Base-by-base conservation (phyloP, 1,140 invertebrate species). In the Euglossa dilemma region DNA sequence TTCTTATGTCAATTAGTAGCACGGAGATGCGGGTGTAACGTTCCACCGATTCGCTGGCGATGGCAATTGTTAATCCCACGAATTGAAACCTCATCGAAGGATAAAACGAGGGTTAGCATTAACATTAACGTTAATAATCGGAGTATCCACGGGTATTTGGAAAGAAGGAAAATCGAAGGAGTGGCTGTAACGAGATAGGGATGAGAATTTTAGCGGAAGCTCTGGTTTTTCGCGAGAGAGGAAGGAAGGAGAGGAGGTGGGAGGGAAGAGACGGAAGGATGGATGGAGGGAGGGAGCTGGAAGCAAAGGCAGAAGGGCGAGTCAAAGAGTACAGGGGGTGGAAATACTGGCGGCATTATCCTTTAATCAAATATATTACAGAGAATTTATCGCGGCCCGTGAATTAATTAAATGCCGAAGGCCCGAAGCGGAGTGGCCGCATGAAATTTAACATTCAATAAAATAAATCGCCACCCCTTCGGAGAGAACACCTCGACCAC, bases 331-430 rank as follows among this genome's bases (percentile, higher is more conserved):
- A 81, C 28, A 50, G 36, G 71, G 76, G 72, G 36, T 67, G 76
- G 77, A 85, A 92, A 91, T 89, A 91, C 90, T 90, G 85, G 88
- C 91, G 91, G 93, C 92, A 94, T 94, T 94, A 94, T 94, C 93
- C 93, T 93, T 93, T 94, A 94, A 94, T 94, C 93, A 94, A 94
- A 94, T 93, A 93, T 93, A 94, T 94, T 94, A 94, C 91, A 87
- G 91, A 93, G 93, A 94, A 94, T 94, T 94, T 94, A 94, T 94
- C 92, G 93, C 91, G 89, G 89, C 88, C 90, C 90, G 92, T 91
- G 92, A 93, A 94, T 93, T 94, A 94, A 94, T 94, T 94, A 94
- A 94, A 94, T 93, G 93, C 93, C 93, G 91, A 94, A 94, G 93
- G 92, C 90, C 86, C 83, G 85, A 88, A 89, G 85, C 88, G 80